Conservation (phyloP, 2,113 vertebrate genomes). For the Boulengerochromis microlepis region DNA sequence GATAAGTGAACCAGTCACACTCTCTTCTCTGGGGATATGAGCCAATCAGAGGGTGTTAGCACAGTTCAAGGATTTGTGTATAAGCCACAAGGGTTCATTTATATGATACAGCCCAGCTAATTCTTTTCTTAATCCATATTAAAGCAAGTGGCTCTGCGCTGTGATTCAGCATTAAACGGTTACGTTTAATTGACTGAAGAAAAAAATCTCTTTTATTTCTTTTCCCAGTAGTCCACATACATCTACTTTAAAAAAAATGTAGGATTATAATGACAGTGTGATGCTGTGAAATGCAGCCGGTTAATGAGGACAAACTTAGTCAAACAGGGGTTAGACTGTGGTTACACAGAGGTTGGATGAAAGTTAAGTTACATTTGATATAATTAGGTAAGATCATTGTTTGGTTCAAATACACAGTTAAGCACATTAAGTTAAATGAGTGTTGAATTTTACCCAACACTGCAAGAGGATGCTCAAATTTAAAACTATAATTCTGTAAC, state of each 20-base stretch:
- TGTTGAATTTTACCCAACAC: neutral
- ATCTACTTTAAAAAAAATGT: neutral
- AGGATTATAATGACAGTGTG: neutral
- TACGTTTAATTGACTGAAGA: neutral
- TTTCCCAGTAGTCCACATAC: neutral
- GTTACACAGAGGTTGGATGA: neutral
- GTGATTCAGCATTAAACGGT: neutral
- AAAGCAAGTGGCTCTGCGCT: neutral
- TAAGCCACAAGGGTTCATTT: slow-evolving; percentile 12
- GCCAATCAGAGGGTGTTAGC: slow-evolving; percentile 26
- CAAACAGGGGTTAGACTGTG: neutral
- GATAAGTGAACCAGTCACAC: slow-evolving; percentile 27
- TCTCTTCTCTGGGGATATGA: slow-evolving; percentile 27
- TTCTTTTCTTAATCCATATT: slow-evolving; percentile 31
- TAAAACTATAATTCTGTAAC: neutral
- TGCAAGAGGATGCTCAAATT: neutral
- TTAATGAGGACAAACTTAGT: neutral
- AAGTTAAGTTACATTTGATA: neutral
- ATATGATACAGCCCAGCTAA: slow-evolving; percentile 14
- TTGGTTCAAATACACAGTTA: neutral
- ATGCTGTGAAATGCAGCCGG: neutral
- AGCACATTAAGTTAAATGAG: neutral
- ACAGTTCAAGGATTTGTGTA: slow-evolving; percentile 2
- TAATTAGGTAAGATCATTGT: neutral
- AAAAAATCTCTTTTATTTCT: neutral